Percentiles rank a stretch among this genome's conserved stretches.
phyloP scores from a whole-genome alignment of 2,888 invertebrate species.

The Norana najaformis region DNA sequence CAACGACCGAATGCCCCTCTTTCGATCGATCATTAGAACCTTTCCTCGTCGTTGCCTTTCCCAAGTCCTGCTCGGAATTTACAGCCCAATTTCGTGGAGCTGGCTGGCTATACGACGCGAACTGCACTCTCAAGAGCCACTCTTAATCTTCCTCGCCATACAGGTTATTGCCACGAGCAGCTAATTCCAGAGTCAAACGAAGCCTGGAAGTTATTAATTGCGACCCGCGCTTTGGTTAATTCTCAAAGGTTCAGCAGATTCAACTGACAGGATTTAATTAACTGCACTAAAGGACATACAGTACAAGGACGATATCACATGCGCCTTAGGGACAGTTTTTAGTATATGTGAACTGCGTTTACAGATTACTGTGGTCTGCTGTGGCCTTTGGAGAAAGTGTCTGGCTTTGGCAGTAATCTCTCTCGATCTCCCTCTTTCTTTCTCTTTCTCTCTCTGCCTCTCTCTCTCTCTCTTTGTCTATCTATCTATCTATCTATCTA shows the following conservation, averaged over 20 bases:
- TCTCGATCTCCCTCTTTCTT: too few species aligned
- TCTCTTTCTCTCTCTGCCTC: too few species aligned
- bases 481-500: too few species aligned
- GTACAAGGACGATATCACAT: background rate
- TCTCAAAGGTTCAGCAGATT: background rate
- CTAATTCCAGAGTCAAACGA: background rate
- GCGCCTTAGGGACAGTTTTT: background rate
- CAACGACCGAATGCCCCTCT: background rate
- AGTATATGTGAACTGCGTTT: background rate
- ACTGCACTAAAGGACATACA: background rate
- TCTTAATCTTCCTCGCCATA: background rate
- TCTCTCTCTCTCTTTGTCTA: too few species aligned
- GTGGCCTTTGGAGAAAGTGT: too few species aligned
- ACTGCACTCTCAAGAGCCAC: background rate
- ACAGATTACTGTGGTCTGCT: background rate
- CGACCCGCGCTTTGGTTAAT: background rate
- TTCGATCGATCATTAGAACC: background rate
- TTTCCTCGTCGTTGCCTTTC: background rate
- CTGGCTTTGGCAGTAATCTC: too few species aligned
- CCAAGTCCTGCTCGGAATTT: background rate
- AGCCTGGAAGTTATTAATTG: background rate
- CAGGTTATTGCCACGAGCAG: background rate
- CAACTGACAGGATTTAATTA: background rate
- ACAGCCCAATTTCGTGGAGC: background rate
- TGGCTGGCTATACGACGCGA: background rate